Percentiles rank a stretch among this genome's conserved stretches.
Conservation (phyloP, 2,113 vertebrate genomes). For the Greenwoodochromis staneri region DNA sequence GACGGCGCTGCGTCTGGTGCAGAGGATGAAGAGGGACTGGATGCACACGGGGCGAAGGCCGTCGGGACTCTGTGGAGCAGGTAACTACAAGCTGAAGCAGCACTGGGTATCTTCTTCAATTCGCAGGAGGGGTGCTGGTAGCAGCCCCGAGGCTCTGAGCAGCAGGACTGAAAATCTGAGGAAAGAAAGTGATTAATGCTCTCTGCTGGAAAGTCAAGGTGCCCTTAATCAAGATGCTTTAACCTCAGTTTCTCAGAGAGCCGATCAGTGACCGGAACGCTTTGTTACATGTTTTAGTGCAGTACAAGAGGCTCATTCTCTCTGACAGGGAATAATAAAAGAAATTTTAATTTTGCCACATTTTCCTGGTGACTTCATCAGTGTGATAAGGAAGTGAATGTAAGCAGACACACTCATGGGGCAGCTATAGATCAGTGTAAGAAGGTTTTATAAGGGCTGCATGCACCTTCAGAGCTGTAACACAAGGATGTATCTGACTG, state of each 20-base stretch:
- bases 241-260: neutral
- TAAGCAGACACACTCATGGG: fast-evolving
- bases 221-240: neutral
- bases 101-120: neutral
- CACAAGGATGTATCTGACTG: neutral
- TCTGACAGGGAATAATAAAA: neutral
- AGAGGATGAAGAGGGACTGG: constrained; percentile 99
- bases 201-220: neutral
- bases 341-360: fast-evolving
- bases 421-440: neutral
- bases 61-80: constrained; percentile 92
- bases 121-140: neutral
- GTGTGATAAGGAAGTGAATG: neutral
- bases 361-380: neutral
- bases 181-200: neutral
- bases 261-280: neutral
- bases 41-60: constrained; percentile 96
- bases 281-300: neutral
- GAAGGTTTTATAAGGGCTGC: neutral
- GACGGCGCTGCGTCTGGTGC: constrained; percentile 88
- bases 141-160: neutral
- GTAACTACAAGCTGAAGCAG: constrained; percentile 49
- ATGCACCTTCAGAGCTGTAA: neutral
- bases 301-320: neutral
- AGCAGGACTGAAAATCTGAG: neutral